Percentiles rank a stretch among this genome's conserved stretches.
Conservation (phyloP, 2,113 vertebrate genomes). For the Cavia aperea region DNA sequence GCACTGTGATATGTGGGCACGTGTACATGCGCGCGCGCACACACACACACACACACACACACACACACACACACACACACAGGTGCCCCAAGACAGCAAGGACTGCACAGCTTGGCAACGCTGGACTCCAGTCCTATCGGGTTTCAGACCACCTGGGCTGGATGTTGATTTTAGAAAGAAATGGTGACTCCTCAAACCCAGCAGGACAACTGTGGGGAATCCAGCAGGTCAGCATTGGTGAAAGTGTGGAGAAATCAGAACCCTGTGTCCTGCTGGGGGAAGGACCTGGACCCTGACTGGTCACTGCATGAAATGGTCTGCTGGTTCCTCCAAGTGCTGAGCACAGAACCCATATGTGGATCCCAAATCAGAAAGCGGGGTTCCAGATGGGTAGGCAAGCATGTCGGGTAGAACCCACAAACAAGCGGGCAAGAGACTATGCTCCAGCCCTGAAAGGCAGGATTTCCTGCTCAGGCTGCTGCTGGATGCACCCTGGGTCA, state of each 20-base stretch:
- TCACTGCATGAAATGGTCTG: not conserved
- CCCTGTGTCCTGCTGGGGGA: not conserved
- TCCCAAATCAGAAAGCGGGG: not conserved
- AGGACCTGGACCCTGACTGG: not conserved
- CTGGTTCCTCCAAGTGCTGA: too few species aligned
- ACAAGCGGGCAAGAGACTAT: not conserved
- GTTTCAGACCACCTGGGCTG: not conserved
- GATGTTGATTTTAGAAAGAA: not conserved
- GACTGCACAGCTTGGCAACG: not conserved
- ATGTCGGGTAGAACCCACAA: accelerated
- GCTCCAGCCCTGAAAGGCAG: not conserved
- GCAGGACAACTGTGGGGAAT: not conserved
- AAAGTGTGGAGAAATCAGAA: not conserved
- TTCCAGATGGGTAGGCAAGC: too few species aligned
- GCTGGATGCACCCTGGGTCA: not conserved
- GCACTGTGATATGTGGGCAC: accelerated
- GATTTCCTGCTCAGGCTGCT: not conserved
- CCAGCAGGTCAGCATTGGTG: not conserved
- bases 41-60: not conserved
- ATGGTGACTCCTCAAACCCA: not conserved
- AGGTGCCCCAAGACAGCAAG: not conserved
- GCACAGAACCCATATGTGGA: not conserved
- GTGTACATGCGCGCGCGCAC: too few species aligned
- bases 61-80: accelerated
- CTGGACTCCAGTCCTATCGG: not conserved